Percentiles rank a stretch among this genome's conserved stretches.
These are phyloP conservation scores for Hycleus cichorii DNA, from an alignment of 1,140 invertebrate genomes.

Conservation along the genomic window DNA sequence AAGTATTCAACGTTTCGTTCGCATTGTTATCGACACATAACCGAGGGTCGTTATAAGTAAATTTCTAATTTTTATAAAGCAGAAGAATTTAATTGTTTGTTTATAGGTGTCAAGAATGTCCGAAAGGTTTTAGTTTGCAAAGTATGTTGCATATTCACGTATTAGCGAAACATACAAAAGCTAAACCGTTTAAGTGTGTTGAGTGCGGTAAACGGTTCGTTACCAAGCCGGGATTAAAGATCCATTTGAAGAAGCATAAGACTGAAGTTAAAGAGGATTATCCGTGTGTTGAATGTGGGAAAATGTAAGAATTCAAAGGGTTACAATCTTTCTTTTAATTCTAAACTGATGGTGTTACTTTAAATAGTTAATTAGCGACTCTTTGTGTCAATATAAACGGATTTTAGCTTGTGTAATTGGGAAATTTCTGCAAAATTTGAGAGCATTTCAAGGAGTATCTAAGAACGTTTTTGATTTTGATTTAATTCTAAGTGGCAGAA, in stretches of 20 bases:
- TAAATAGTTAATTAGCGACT: no score
- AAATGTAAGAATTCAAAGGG: conserved; percentile 40
- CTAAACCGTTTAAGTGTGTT: conserved; percentile 38
- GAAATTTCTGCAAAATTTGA: no score
- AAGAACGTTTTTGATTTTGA: no score
- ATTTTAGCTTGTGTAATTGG: neutral
- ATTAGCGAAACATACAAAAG: conserved; percentile 37
- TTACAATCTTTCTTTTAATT: neutral
- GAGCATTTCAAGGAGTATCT: no score
- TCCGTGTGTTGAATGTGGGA: conserved; percentile 46
- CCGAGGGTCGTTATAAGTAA: conserved; percentile 39
- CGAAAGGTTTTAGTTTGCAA: conserved; percentile 37
- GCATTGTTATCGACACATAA: conserved; percentile 41
- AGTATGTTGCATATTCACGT: conserved; percentile 36
- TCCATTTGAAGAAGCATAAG: conserved; percentile 39
- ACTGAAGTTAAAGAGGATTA: conserved; percentile 38
- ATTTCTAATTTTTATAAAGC: neutral
- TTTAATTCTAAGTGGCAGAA: no score
- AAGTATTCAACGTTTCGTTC: conserved; percentile 41
- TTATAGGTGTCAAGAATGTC: conserved; percentile 37
- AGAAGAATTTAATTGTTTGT: conserved; percentile 1
- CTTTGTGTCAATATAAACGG: no score
- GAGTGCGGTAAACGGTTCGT: conserved; percentile 39
- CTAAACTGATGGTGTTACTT: no score
- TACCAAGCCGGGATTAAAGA: conserved; percentile 37